Evolutionary conservation across 2,888 invertebrate species (phyloP).

Genomic region (Lottia gigantea): DNA sequence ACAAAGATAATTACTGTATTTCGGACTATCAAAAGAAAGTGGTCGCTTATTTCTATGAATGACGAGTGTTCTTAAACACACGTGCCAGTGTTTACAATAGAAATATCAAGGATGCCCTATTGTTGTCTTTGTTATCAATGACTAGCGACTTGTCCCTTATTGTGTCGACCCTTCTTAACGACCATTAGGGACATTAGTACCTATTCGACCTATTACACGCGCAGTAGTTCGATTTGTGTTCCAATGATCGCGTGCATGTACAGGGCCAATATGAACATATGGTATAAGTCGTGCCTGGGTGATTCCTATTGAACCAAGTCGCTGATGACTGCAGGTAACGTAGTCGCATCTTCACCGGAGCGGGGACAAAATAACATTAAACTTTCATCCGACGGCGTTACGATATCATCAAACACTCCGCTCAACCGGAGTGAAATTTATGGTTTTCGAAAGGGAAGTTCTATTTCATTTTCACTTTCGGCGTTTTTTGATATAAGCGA

Average conservation of each 20-base stretch:
- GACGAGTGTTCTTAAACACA: background rate
- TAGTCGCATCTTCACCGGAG: background rate
- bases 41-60: background rate
- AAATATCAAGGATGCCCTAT: background rate
- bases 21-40: too few relatives aligned
- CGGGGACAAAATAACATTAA: background rate
- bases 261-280: background rate
- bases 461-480: background rate
- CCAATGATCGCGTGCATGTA: slow-evolving; percentile 3
- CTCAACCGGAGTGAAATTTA: background rate
- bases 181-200: background rate
- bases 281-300: background rate
- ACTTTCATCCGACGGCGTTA: background rate
- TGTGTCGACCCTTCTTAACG: background rate
- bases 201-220: slow-evolving; percentile 5
- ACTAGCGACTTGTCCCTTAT: background rate
- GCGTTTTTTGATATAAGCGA: background rate
- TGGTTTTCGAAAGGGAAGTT: background rate
- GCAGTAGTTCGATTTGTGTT: background rate
- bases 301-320: background rate
- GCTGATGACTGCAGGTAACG: background rate
- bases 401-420: slow-evolving; percentile 1
- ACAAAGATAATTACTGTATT: too few relatives aligned
- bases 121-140: background rate
- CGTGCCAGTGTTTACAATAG: background rate